These are phyloP conservation scores for Heliconius charithonia DNA, from an alignment of 2,888 invertebrate genomes.

Conservation along the genomic window DNA sequence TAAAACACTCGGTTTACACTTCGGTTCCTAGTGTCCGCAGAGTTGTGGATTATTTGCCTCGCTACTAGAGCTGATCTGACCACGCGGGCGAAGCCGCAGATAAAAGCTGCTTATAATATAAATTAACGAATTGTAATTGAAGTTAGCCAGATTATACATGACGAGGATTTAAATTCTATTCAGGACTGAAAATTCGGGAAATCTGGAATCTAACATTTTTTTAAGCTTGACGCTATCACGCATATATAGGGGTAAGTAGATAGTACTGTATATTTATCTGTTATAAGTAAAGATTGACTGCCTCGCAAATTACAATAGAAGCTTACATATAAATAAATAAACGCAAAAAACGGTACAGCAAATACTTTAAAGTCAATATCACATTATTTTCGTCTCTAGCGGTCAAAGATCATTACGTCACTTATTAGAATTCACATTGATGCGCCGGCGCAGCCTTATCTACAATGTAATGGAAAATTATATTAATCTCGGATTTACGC, in stretches of 20 bases:
- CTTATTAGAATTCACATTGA: constrained; percentile 65
- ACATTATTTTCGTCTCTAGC: constrained; percentile 62
- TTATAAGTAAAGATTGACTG: no score
- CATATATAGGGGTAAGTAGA: no score
- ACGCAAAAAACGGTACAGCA: background rate
- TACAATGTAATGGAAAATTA: background rate
- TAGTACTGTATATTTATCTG: no score
- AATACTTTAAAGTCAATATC: constrained; percentile 24
- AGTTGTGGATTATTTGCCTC: no score
- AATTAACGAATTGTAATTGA: background rate
- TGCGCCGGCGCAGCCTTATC: constrained; percentile 56
- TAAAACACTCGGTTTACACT: no score
- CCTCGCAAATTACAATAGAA: background rate
- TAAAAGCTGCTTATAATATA: background rate
- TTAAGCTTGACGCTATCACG: no score
- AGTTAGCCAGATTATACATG: background rate
- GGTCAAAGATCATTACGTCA: constrained; percentile 71
- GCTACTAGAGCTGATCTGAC: background rate
- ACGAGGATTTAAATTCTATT: no score
- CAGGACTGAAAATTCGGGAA: no score
- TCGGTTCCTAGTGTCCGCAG: no score
- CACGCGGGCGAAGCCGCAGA: background rate
- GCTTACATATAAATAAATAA: background rate
- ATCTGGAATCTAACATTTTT: no score
- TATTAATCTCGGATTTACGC: background rate